A percentile compares a stretch with the other conserved stretches of the same genome.
phyloP scores from a whole-genome alignment of 2,113 vertebrate species.

The Callithrix jacchus region DNA sequence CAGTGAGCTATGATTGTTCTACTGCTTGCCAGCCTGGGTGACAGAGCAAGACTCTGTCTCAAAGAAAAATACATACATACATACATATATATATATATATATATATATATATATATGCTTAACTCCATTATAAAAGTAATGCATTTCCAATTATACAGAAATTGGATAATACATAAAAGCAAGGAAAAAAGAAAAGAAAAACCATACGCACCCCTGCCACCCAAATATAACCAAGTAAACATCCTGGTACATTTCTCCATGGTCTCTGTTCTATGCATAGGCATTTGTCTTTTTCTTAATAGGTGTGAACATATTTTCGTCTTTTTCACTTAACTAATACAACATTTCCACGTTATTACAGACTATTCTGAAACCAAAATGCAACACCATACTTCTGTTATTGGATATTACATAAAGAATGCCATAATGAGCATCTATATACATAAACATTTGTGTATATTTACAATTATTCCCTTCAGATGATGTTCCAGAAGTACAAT shows the following conservation, averaged over 20 bases:
- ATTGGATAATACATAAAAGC: neutral
- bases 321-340: slow-evolving; percentile 38
- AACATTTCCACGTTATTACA: slow-evolving; percentile 17
- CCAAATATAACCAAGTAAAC: slow-evolving; percentile 29
- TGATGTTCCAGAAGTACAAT: neutral
- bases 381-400: neutral
- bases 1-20: neutral
- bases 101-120: neutral
- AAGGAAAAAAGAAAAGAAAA: neutral
- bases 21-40: neutral
- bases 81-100: neutral
- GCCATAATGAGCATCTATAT: neutral
- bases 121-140: slow-evolving; percentile 32
- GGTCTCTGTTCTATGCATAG: neutral
- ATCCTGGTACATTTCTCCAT: neutral
- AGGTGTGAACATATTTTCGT: neutral
- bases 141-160: slow-evolving; percentile 42
- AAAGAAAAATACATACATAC: too few relatives aligned
- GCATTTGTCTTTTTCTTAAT: slow-evolving; percentile 18
- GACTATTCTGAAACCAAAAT: slow-evolving; percentile 44
- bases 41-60: neutral
- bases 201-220: neutral
- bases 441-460: slow-evolving; percentile 10
- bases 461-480: slow-evolving; percentile 19
- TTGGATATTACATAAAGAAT: slow-evolving; percentile 26